A percentile compares a stretch with the other conserved stretches of the same genome.
Conservation (phyloP, 2,113 vertebrate genomes). For the Fukomys damarensis region DNA sequence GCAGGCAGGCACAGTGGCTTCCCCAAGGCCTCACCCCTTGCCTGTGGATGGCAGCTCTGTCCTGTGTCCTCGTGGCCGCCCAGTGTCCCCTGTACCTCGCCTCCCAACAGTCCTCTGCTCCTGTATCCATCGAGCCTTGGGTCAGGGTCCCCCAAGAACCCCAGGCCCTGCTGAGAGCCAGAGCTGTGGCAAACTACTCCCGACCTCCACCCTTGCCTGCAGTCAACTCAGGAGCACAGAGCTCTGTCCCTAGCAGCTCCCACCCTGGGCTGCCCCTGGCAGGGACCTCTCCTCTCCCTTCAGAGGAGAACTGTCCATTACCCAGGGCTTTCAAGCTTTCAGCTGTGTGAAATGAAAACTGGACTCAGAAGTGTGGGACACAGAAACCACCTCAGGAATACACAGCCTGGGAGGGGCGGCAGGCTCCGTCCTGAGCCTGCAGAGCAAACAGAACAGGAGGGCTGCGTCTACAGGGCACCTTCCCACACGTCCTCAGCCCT, state of each 20-base stretch:
- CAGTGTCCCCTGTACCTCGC: accelerated
- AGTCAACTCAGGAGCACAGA: neutral
- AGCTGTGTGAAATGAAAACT: neutral
- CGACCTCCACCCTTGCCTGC: neutral
- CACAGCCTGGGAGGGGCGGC: neutral
- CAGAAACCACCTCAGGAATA: neutral
- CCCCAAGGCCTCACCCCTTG: neutral
- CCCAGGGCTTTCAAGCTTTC: neutral
- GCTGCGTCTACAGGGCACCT: no score
- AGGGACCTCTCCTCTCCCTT: no score
- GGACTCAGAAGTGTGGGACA: neutral
- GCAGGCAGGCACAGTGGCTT: no score
- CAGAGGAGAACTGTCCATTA: neutral
- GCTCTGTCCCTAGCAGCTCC: neutral
- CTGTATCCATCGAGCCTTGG: neutral
- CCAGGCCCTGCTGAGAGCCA: neutral
- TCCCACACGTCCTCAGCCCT: no score
- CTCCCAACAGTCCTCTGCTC: neutral
- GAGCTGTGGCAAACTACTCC: neutral
- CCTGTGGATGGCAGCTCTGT: neutral
- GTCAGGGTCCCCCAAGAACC: no score
- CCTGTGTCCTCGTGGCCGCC: neutral
- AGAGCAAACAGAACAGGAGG: neutral
- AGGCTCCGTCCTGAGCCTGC: neutral
- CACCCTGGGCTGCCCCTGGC: neutral